Conservation (phyloP, 2,888 invertebrate genomes). For the Drosophila austrosaltans region DNA sequence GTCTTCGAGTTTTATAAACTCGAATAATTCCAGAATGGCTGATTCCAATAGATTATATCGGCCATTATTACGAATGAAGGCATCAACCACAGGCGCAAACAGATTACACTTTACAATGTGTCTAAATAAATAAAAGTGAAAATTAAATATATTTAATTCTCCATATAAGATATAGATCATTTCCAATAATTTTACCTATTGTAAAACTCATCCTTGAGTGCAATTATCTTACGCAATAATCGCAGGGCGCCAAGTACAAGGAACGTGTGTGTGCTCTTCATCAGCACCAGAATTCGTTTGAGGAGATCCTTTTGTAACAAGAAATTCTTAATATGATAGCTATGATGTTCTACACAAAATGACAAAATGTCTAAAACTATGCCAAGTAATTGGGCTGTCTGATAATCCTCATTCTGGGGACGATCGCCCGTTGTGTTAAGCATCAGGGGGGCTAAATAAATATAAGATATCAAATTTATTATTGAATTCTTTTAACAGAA, state of each 20-base stretch:
- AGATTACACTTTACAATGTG: slow-evolving; percentile 97
- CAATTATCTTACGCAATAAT: slow-evolving; percentile 98
- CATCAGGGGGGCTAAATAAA: slow-evolving; percentile 91
- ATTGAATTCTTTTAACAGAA: background rate
- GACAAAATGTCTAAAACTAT: slow-evolving; percentile 97
- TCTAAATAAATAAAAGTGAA: slow-evolving; percentile 81
- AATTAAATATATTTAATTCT: background rate
- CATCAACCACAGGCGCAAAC: slow-evolving; percentile 97
- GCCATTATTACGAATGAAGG: slow-evolving; percentile 97
- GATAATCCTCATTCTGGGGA: slow-evolving; percentile 96
- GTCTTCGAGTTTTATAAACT: slow-evolving; percentile 97
- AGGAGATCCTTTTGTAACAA: slow-evolving; percentile 98
- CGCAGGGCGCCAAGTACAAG: slow-evolving; percentile 97
- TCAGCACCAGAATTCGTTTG: slow-evolving; percentile 96
- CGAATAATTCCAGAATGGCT: slow-evolving; percentile 99
- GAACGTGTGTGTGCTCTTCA: slow-evolving; percentile 98
- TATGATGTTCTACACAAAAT: slow-evolving; percentile 99
- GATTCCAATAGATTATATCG: slow-evolving; percentile 99
- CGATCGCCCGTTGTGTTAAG: slow-evolving; percentile 95
- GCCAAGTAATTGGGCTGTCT: slow-evolving; percentile 97
- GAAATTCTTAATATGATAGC: slow-evolving; percentile 99
- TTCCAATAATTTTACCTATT: slow-evolving; percentile 85
- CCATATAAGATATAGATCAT: background rate
- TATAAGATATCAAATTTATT: background rate
- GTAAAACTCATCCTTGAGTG: slow-evolving; percentile 99